Evolutionary conservation across 2,888 invertebrate genomes (phyloP).

Genomic region (Drosophila macrospina): DNA sequence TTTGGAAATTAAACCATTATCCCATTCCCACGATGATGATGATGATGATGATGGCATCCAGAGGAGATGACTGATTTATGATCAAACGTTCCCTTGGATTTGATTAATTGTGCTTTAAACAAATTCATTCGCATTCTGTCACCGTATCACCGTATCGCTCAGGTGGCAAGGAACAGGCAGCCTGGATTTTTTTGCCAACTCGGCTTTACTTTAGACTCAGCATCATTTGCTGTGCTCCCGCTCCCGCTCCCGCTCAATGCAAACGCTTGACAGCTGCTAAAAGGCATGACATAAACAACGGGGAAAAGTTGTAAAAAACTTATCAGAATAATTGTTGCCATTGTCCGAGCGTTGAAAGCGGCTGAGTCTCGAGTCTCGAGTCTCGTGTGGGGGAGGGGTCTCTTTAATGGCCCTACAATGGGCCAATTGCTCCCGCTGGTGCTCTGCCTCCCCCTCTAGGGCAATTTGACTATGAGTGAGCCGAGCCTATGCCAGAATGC

Average conservation of each 20-base stretch:
- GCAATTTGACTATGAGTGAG: constrained; percentile 29
- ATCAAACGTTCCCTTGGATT: constrained; percentile 27
- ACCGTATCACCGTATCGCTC: not conserved
- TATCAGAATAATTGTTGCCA: constrained; percentile 72
- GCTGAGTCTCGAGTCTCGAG: constrained; percentile 24
- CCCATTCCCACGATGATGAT: too few species aligned
- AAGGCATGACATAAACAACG: constrained; percentile 46
- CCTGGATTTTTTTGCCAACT: constrained; percentile 28
- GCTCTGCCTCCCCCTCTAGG: constrained; percentile 8
- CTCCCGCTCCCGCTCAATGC: constrained; percentile 24
- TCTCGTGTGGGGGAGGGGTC: constrained; percentile 6
- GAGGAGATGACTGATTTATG: constrained; percentile 62
- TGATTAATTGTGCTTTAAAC: constrained; percentile 68
- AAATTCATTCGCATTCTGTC: constrained; percentile 41
- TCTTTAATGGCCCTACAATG: constrained; percentile 56
- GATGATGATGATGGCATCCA: constrained; percentile 22
- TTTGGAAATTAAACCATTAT: constrained; percentile 32
- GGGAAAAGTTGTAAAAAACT: constrained; percentile 49
- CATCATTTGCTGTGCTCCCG: constrained; percentile 6
- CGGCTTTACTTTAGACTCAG: constrained; percentile 7
- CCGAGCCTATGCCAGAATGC: constrained; percentile 46
- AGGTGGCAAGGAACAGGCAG: constrained; percentile 9
- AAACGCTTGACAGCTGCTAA: constrained; percentile 54
- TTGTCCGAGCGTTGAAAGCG: constrained; percentile 42
- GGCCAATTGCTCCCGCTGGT: constrained; percentile 53